Evolutionary conservation across 2,888 invertebrate genomes (phyloP).

Genomic region (Gnatocerus cornutus): DNA sequence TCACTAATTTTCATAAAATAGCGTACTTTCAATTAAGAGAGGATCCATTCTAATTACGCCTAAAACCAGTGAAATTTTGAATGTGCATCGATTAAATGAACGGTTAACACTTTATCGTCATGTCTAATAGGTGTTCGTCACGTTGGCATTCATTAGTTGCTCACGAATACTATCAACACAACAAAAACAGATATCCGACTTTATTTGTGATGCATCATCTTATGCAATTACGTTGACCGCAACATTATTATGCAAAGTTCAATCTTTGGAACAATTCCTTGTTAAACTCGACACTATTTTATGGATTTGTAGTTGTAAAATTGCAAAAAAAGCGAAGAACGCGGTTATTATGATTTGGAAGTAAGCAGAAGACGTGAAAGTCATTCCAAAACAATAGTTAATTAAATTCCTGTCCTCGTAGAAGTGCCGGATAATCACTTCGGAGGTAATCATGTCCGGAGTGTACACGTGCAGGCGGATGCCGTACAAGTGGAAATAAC

Average conservation of each 20-base stretch:
- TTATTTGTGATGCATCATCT: constrained; percentile 39
- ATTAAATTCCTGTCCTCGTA: too few relatives aligned
- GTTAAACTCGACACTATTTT: background rate
- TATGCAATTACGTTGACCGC: constrained; percentile 36
- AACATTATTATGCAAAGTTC: constrained; percentile 20
- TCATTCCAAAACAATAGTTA: too few relatives aligned
- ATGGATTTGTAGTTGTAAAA: too few relatives aligned
- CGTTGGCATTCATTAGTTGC: constrained; percentile 36
- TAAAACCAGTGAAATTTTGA: constrained; percentile 13
- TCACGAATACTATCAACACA: constrained; percentile 41
- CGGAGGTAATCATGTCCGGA: too few relatives aligned
- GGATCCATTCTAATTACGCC: too few relatives aligned
- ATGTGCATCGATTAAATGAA: constrained; percentile 22
- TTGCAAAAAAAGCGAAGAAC: too few relatives aligned
- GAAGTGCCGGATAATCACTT: too few relatives aligned
- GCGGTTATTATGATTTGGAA: too few relatives aligned
- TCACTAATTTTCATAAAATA: constrained; percentile 14
- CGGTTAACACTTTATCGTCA: constrained; percentile 24
- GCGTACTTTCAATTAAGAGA: constrained; percentile 5
- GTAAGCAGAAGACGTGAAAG: too few relatives aligned
- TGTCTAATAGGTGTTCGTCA: constrained; percentile 35
- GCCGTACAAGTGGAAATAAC: too few relatives aligned
- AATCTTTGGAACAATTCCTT: background rate
- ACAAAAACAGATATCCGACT: constrained; percentile 18
- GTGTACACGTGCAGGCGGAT: too few relatives aligned